Base-by-base conservation (phyloP, 2,888 invertebrate genomes). In the Odontothrips loti region DNA sequence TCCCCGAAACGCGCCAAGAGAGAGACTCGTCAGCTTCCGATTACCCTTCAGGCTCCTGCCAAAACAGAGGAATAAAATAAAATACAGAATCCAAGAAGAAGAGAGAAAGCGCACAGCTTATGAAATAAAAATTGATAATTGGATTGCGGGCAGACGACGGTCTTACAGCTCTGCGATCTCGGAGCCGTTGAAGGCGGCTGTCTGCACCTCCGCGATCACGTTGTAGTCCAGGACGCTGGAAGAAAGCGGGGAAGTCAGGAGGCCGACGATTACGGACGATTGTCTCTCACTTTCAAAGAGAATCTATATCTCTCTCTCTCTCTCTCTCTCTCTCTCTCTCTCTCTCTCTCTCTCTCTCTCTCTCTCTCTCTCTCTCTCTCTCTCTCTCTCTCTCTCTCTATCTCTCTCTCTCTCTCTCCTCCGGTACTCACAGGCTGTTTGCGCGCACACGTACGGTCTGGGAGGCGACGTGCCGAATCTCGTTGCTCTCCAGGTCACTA, bases 11-110 rank as follows among this genome's bases (percentile, higher is more conserved):
- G 94, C 93, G 84, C 91, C 88, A 4, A 90, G 90, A 84, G 93
- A 90, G 78, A 95, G 86, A 79, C 87, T 87, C 80, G 87, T 90
- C 80, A 96, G 87, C 63, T 90, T 89, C 8, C 88, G 89, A 86
- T 96, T 96, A 17, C 94, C 94, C 85, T 91, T 91, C 83, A 95
- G 90, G 86, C 93, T 93, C 86, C 95, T 95, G 87, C 81, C 34
- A 43, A n/a, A 6, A 51, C 51, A n/a, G n/a, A n/a, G n/a, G n/a
- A n/a, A n/a, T n/a, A n/a, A n/a, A n/a, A n/a, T n/a, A n/a, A n/a
- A n/a, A n/a, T n/a, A n/a, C n/a, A n/a, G n/a, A n/a, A n/a, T n/a
- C n/a, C n/a, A n/a, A n/a, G n/a, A n/a, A n/a, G n/a, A n/a, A n/a
- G n/a, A n/a, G n/a, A n/a, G n/a, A n/a, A n/a, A n/a, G n/a, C n/a